A percentile compares a stretch with the other conserved stretches of the same genome.
phyloP scores from a whole-genome alignment of 2,113 vertebrate genomes.

The Orientallactaga bullata region DNA sequence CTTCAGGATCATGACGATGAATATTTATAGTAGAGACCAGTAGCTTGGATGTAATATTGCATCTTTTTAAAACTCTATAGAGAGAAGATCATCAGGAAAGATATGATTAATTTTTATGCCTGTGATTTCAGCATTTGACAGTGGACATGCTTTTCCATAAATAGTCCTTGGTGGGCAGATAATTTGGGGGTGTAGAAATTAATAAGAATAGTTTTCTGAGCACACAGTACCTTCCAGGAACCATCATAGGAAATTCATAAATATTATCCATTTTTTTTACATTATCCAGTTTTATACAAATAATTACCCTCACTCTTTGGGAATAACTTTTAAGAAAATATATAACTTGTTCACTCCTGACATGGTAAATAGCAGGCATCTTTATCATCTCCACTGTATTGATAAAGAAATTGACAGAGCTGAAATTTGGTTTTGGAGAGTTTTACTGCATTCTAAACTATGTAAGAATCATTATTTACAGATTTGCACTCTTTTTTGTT shows the following conservation, averaged over 20 bases:
- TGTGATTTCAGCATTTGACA: slow-evolving; percentile 12
- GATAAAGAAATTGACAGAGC: slow-evolving; percentile 9
- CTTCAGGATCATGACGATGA: slow-evolving; percentile 62
- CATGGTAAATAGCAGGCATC: neutral
- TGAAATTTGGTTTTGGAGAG: neutral
- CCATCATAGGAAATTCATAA: neutral
- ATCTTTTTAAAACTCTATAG: slow-evolving; percentile 62
- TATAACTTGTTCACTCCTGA: neutral
- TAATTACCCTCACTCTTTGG: neutral
- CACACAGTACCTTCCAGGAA: neutral
- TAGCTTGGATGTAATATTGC: slow-evolving; percentile 56
- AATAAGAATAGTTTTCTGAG: neutral
- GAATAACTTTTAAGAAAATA: neutral
- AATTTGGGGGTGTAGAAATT: slow-evolving; percentile 33
- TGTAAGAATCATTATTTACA: neutral
- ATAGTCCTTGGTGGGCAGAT: slow-evolving; percentile 5
- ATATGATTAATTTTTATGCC: slow-evolving; percentile 53
- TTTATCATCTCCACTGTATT: slow-evolving; percentile 25
- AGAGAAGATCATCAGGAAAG: slow-evolving; percentile 24
- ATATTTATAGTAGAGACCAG: slow-evolving; percentile 70
- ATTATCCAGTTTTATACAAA: neutral
- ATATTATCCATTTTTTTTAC: neutral
- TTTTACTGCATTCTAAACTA: neutral
- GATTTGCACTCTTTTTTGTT: neutral
- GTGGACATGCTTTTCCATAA: slow-evolving; percentile 21